A percentile compares a stretch with the other conserved stretches of the same genome.
phyloP scores from a whole-genome alignment of 2,113 vertebrate species.

The Sclerurus mexicanus region DNA sequence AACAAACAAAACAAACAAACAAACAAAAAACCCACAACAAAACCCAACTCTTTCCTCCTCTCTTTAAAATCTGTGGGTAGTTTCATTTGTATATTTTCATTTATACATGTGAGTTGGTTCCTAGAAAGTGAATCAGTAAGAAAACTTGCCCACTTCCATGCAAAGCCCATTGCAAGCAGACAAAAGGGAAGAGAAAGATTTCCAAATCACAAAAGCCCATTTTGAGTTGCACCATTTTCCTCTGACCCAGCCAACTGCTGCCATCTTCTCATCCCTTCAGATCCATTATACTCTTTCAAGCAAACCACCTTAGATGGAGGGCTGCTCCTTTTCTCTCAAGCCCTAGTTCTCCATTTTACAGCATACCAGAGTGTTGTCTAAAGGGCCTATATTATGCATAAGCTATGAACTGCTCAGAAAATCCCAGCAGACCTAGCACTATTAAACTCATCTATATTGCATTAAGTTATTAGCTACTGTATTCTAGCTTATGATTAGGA shows the following conservation, averaged over 20 bases:
- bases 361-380: neutral
- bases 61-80: neutral
- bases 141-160: neutral
- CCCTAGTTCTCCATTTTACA: neutral
- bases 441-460: constrained; percentile 67
- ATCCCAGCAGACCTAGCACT: constrained; percentile 36
- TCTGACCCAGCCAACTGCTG: neutral
- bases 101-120: neutral
- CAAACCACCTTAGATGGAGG: neutral
- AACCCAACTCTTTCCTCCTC: neutral
- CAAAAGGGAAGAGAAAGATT: neutral
- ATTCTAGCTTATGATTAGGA: constrained; percentile 54
- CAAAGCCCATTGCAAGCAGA: neutral
- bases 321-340: neutral
- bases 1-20: too few relatives aligned
- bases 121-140: neutral
- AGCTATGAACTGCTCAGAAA: constrained; percentile 36
- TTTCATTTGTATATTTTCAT: constrained; percentile 4
- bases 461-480: constrained; percentile 51
- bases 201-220: neutral
- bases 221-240: neutral
- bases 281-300: neutral
- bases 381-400: constrained; percentile 43
- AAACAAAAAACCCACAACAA: neutral
- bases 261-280: neutral